These are phyloP conservation scores for Sipha flava DNA, from an alignment of 1,140 invertebrate genomes.

Conservation along the genomic window DNA sequence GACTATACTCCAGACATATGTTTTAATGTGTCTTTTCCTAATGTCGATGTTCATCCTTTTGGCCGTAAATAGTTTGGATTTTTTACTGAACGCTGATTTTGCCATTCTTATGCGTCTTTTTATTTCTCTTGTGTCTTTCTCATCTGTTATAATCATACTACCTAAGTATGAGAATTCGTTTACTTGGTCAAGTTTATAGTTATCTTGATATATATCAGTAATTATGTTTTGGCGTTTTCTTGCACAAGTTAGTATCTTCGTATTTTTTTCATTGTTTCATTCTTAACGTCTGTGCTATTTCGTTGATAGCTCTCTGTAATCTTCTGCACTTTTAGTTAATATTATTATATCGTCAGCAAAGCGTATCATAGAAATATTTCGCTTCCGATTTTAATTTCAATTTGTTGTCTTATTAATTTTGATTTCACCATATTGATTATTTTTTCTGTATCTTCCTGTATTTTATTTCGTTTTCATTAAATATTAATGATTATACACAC, in stretches of 20 bases:
- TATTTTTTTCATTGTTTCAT: background rate
- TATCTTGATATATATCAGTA: background rate
- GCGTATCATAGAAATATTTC: slow-evolving; percentile 11
- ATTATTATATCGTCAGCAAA: slow-evolving; percentile 13
- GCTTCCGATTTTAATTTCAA: slow-evolving; percentile 12
- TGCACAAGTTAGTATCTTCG: background rate
- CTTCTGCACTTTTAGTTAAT: background rate
- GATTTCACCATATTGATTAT: background rate
- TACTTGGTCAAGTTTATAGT: background rate
- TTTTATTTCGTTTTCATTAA: too few relatives aligned
- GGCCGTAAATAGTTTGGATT: slow-evolving; percentile 1
- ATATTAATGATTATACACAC: too few relatives aligned
- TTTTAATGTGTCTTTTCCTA: background rate
- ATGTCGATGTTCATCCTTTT: background rate
- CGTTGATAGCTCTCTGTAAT: background rate
- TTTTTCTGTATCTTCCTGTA: background rate
- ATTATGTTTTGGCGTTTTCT: background rate
- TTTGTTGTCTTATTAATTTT: background rate
- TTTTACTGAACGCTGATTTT: slow-evolving; percentile 19
- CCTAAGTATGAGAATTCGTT: background rate
- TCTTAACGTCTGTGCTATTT: background rate
- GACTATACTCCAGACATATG: too few relatives aligned
- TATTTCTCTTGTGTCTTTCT: background rate
- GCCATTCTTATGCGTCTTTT: background rate
- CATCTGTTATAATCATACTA: background rate